Conservation (phyloP, 2,113 vertebrate genomes). For the Pithys albifrons region DNA sequence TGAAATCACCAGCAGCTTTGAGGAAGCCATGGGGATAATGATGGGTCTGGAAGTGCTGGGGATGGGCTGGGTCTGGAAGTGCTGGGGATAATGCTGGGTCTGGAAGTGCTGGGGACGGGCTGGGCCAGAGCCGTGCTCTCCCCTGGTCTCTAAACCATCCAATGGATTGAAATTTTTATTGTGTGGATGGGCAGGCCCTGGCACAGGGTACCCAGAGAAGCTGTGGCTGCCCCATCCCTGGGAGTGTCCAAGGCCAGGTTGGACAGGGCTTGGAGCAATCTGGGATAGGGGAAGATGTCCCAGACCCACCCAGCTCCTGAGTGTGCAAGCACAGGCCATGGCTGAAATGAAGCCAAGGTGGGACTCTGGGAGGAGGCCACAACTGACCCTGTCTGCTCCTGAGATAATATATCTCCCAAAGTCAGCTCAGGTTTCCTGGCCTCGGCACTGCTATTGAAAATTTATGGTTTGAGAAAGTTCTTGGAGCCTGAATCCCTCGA, state of each 20-base stretch:
- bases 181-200: not conserved
- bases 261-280: not conserved
- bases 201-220: not conserved
- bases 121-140: not conserved
- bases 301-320: rapidly evolving
- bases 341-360: not conserved
- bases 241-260: not conserved
- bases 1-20: not conserved
- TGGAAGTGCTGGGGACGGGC: not conserved
- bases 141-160: not conserved
- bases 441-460: constrained; percentile 58
- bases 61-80: no score
- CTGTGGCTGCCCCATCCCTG: not conserved
- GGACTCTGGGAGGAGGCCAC: not conserved
- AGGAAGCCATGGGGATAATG: rapidly evolving
- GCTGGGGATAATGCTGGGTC: rapidly evolving
- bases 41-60: no score
- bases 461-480: constrained; percentile 79
- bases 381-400: constrained; percentile 55
- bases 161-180: not conserved
- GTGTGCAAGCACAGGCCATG: rapidly evolving
- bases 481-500: constrained; percentile 60
- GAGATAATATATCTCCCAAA: constrained; percentile 30
- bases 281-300: rapidly evolving
- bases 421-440: constrained; percentile 66